Base-by-base conservation (phyloP, 64 coral and sea anemone species). In the Platygyra sinensis region DNA sequence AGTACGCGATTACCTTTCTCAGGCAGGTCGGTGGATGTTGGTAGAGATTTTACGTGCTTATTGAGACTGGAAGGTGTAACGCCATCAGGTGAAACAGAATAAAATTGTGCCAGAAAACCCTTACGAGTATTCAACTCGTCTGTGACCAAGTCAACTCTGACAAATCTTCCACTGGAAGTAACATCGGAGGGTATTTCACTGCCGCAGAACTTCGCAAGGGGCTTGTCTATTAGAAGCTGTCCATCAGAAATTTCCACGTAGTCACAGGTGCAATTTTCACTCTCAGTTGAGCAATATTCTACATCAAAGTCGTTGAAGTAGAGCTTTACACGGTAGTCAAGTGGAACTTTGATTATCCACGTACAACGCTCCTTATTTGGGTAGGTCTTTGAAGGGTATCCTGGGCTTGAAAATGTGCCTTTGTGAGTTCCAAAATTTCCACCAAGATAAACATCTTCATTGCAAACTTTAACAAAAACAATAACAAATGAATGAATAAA, bases 371-470 rank as follows among this genome's bases (percentile, higher is more conserved):
- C 77, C 25, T 46, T 80, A 60, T 27, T 80, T 30, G 77, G 77
- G 28, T 80, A 80, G 22, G 77, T 80, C 24, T 14, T 25, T 2
- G 77, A 60, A 8, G 77, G 77, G 22, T 80, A 80, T 6, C 77
- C 77, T 31, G 77, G 77, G 24, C 77, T 80, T 80, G 52, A 60
- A 60, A 80, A 80, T 12, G 24, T 80, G 5, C 77, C 77, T 57
- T 24, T 57, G 54, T 80, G 77, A 29, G 52, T 80, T 60, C 77
- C 77, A 27, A 60, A 80, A 14, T 80, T 46, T 55, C 77, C 77
- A 6, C 77, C 77, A 80, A 80, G 77, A 60, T 80, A 80, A 80
- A 80, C 77, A n/a, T 30, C 8, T 30, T 80, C 77, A 80, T 24
- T 80, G 52, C 77, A 80, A 60, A 80, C 77, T 80, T 60, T 7